Evolutionary conservation across 2,113 vertebrate genomes (phyloP), one percentile per base, ranked within the genome.

Genomic region (Trinectes maculatus): DNA sequence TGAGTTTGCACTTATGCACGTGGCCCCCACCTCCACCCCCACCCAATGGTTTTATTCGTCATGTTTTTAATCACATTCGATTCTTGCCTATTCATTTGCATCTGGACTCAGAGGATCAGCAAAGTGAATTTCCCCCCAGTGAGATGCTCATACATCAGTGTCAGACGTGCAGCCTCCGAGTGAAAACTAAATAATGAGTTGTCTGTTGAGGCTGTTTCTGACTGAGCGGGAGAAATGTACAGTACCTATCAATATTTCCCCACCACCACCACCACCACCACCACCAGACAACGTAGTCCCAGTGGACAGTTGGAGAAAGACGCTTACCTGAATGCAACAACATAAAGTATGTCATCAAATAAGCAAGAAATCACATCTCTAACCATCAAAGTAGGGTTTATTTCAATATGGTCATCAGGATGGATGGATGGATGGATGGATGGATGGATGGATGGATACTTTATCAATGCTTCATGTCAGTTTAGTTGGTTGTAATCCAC

Each of bases 101-200:
- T 73, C 71, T 53, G 28, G 44, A 66, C 82, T 74, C 60, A 19
- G 22, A 64, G 65, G 53, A 55, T 84, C 72, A 69, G 75, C 77
- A 74, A 36, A 61, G 67, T 71, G 76, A 53, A 57, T 78, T 76
- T 79, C 55, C 59, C 59, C 67, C 46, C 39, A 44, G 36, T 76
- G 68, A 69, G 74, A 70, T 42, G 66, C 75, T 78, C 82, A 65
- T 90, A 71, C 82, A 85, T 90, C 91, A 89, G 80, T 83, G 84
- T 88, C 87, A 82, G 68, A 66, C 57, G 1, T 10, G 68, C 54
- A 62, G 82, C 55, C 43, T 44, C 52, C 26, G 77, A 74, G 57
- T 71, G 47, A 68, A 83, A 80, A 72, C 82, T 67, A 82, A 87
- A 83, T 80, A 80, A 87, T 64, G 82, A 85, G 75, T 52, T 67